A percentile compares a stretch with the other conserved stretches of the same genome.
Evolutionary conservation across 2,888 invertebrate species (phyloP).

Genomic region (Apantesis nais): DNA sequence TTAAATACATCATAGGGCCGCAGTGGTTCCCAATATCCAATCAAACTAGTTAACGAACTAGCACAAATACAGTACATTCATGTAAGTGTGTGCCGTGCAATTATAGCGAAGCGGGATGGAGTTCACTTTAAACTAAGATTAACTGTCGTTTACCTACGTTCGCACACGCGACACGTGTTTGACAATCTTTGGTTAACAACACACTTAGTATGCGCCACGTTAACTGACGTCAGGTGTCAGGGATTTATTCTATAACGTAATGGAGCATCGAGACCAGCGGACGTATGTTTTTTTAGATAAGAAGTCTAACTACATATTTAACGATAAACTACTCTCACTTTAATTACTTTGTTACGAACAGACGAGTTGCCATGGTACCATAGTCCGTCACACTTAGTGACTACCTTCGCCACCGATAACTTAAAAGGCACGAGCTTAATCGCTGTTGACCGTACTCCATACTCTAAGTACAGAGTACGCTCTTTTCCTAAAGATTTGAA

Average conservation of each 20-base stretch:
- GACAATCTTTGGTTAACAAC: constrained; percentile 50
- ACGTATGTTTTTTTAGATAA: neutral
- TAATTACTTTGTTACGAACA: neutral
- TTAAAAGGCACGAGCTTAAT: neutral
- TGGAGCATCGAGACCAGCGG: constrained; percentile 1
- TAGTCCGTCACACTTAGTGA: neutral
- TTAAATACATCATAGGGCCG: neutral
- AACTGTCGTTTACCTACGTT: constrained; percentile 55
- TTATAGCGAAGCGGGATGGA: constrained; percentile 33
- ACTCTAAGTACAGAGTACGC: too few relatives aligned
- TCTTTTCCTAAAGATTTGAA: too few relatives aligned
- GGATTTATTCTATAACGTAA: constrained; percentile 29
- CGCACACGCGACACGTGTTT: constrained; percentile 62
- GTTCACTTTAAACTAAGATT: constrained; percentile 59
- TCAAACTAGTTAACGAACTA: constrained; percentile 4
- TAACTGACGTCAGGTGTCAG: constrained; percentile 20
- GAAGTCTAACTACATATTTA: neutral
- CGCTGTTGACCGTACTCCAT: neutral
- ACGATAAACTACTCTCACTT: too few relatives aligned
- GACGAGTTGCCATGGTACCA: neutral
- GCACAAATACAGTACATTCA: constrained; percentile 25
- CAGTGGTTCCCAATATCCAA: constrained; percentile 5
- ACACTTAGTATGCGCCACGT: constrained; percentile 31
- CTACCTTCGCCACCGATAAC: neutral
- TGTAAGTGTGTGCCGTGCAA: constrained; percentile 38